Base-by-base conservation (phyloP, 2,888 invertebrate species). In the Notodromas monacha region DNA sequence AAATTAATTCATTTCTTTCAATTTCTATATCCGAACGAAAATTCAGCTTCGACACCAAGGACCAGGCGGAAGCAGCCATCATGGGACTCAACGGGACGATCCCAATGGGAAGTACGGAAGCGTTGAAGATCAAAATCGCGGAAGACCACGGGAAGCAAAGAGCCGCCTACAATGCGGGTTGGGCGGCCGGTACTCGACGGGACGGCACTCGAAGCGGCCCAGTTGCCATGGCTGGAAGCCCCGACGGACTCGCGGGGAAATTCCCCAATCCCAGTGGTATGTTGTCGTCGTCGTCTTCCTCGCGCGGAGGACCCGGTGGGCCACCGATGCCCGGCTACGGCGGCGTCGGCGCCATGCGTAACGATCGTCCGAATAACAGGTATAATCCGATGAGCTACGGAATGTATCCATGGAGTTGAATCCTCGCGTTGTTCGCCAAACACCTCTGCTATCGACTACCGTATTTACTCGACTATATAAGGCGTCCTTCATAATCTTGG, bases 61-160 rank as follows among this genome's bases (percentile, higher is more conserved):
- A 73, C 45, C 74, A 81, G 48, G 81, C 84, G 12, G 72, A 76
- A 45, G 68, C 69, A 40, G 81, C 84, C 34, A 79, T 81, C 43
- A 63, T 65, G 29, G 65, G 66, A 36, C 52, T 84, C 38, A 73
- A 79, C 48, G 48, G 49, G 10, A 73, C 73, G 39, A 65, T 73
- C 50, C 67, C 74, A 31, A 68, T 70, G 40, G 77, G 74, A 38
- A 68, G 69, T 35, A 64, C 66, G 36, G 68, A 74, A 45, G 69
- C 77, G 13, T 55, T 86, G 28, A 62, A 66, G 38, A 74, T 84
- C 14, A 68, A 68, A 55, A 65, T 68, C 40, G 76, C 76, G 1
- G 74, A 74, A 43, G 74, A 76, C 45, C 73, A 74, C 40, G 70
- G 69, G 3, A 66, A 69, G 44, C 68, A 68, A 47, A 69, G 70